A percentile compares a stretch with the other conserved stretches of the same genome.
Evolutionary conservation across 2,113 vertebrate species (phyloP).

Genomic region (Falco punctatus): DNA sequence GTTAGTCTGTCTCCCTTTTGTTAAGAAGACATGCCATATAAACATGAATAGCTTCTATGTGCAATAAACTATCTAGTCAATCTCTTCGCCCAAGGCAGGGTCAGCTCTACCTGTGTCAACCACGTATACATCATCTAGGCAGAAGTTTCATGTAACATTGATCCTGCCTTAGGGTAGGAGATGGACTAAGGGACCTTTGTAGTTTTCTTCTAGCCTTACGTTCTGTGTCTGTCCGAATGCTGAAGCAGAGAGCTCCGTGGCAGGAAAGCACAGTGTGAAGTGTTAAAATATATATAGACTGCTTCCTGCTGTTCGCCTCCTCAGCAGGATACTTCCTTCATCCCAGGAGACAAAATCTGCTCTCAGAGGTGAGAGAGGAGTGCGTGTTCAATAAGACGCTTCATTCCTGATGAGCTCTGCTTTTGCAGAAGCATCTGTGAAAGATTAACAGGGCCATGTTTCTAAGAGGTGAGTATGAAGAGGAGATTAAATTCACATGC

Average conservation of each 20-base stretch:
- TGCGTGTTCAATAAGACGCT: background rate
- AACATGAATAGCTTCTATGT: background rate
- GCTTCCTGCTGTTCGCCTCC: background rate
- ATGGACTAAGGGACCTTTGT: background rate
- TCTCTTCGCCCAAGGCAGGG: background rate
- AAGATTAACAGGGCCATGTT: background rate
- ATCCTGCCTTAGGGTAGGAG: background rate
- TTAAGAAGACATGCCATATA: accelerated
- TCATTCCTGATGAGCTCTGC: slow-evolving; percentile 3
- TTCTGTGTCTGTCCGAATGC: background rate
- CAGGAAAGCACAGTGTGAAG: background rate
- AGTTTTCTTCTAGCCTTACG: background rate
- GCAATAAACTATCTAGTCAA: background rate
- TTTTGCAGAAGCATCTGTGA: background rate
- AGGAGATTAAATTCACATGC: background rate
- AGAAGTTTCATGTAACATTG: background rate
- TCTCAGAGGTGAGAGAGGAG: background rate
- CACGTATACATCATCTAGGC: background rate
- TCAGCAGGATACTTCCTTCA: background rate
- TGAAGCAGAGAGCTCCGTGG: background rate
- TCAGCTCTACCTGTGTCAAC: background rate
- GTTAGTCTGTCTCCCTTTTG: background rate
- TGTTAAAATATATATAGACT: background rate
- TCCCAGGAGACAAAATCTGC: background rate
- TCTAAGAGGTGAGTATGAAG: background rate